These are phyloP conservation scores for Noctua janthina DNA, from an alignment of 2,888 invertebrate genomes.

Conservation along the genomic window DNA sequence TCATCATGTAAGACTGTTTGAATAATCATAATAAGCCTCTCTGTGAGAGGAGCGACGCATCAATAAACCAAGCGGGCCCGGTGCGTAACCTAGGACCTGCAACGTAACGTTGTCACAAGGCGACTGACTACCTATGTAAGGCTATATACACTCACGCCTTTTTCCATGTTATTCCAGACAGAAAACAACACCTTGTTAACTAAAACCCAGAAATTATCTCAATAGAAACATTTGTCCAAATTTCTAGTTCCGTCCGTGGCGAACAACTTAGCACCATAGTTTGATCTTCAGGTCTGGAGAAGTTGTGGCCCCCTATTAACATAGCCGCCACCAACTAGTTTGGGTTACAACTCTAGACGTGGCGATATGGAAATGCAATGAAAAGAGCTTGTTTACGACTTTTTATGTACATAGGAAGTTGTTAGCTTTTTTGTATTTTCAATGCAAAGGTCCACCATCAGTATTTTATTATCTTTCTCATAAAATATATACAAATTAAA, in stretches of 20 bases:
- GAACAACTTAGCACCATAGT: conserved; percentile 6
- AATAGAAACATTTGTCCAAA: conserved; percentile 7
- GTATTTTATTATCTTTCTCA: no score
- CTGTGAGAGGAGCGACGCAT: background rate
- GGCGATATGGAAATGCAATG: conserved; percentile 27
- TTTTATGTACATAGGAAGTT: conserved; percentile 10
- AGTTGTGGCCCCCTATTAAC: conserved; percentile 31
- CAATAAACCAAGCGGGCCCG: background rate
- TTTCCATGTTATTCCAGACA: no score
- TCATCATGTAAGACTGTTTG: conserved; percentile 4
- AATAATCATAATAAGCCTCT: background rate
- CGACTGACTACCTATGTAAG: no score
- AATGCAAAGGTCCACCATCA: background rate
- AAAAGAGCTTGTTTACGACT: conserved; percentile 18
- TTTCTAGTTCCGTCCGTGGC: background rate
- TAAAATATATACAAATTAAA: background rate
- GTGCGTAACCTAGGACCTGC: background rate
- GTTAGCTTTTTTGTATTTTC: background rate
- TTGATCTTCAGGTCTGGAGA: conserved; percentile 29
- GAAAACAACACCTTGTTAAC: background rate
- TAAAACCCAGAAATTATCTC: background rate
- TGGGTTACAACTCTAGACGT: background rate
- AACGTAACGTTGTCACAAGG: background rate
- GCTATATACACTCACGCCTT: no score
- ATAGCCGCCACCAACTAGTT: conserved; percentile 21